Evolutionary conservation across 2,888 invertebrate genomes (phyloP).

Genomic region (Zelleria hepariella): DNA sequence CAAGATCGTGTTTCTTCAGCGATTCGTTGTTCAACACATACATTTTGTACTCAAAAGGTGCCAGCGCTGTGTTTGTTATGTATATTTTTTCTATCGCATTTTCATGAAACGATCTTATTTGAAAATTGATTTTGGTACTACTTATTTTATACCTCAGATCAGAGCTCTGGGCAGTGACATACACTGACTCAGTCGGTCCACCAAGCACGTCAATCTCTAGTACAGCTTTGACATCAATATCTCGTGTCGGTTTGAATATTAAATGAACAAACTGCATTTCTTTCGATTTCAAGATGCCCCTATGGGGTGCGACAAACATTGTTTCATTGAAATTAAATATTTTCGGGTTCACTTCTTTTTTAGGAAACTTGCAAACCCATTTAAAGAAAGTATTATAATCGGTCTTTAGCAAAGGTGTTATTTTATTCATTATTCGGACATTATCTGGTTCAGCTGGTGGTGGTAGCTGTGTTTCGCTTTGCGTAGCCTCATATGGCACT

Average conservation of each 20-base stretch:
- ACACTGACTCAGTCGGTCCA: constrained; percentile 67
- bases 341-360: constrained; percentile 16
- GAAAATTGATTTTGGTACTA: constrained; percentile 48
- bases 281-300: constrained; percentile 63
- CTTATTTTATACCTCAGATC: constrained; percentile 63
- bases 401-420: constrained; percentile 38
- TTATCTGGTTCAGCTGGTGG: constrained; percentile 12
- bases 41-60: constrained; percentile 56
- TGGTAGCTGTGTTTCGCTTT: background rate
- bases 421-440: background rate
- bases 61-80: constrained; percentile 63
- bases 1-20: constrained; percentile 38
- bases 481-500: background rate
- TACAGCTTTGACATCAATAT: constrained; percentile 54
- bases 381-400: constrained; percentile 34
- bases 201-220: constrained; percentile 68
- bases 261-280: constrained; percentile 63
- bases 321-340: constrained; percentile 39
- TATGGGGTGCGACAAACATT: constrained; percentile 56
- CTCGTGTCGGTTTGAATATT: constrained; percentile 52
- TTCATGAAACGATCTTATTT: constrained; percentile 58
- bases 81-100: constrained; percentile 39
- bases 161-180: constrained; percentile 64
- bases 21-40: constrained; percentile 37
- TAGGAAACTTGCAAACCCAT: constrained; percentile 46